phyloP scores from a whole-genome alignment of 2,888 invertebrate genomes.

The Seladonia tumulorum region DNA sequence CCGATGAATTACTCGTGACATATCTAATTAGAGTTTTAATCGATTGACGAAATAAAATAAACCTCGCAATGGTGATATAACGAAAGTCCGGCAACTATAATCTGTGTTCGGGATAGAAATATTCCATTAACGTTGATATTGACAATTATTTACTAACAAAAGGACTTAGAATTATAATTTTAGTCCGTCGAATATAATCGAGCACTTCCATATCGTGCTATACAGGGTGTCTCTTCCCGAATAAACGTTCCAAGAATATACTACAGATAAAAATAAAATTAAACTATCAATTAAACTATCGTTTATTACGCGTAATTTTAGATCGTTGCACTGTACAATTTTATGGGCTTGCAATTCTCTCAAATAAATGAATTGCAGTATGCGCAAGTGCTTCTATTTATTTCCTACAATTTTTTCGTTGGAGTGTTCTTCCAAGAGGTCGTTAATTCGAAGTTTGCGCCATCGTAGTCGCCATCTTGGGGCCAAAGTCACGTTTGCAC shows the following conservation, averaged over 20 bases:
- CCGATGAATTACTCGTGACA: background rate
- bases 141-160: background rate
- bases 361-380: background rate
- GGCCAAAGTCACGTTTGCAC: constrained; percentile 58
- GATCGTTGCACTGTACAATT: background rate
- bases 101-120: too few relatives aligned
- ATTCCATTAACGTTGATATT: constrained; percentile 3
- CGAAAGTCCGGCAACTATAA: background rate
- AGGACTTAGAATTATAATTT: background rate
- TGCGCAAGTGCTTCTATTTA: constrained; percentile 7
- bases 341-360: background rate
- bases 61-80: background rate
- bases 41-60: background rate
- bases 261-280: background rate
- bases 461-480: constrained; percentile 46
- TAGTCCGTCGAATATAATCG: background rate
- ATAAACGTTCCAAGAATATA: background rate
- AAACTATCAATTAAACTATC: too few relatives aligned
- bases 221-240: background rate
- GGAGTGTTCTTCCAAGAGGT: constrained; percentile 43
- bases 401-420: background rate
- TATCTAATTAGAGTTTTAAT: background rate
- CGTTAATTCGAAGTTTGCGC: constrained; percentile 55
- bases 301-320: too few relatives aligned
- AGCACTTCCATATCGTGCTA: background rate